These are phyloP conservation scores for Carollia perspicillata DNA, from an alignment of 2,113 vertebrate species.

Conservation along the genomic window DNA sequence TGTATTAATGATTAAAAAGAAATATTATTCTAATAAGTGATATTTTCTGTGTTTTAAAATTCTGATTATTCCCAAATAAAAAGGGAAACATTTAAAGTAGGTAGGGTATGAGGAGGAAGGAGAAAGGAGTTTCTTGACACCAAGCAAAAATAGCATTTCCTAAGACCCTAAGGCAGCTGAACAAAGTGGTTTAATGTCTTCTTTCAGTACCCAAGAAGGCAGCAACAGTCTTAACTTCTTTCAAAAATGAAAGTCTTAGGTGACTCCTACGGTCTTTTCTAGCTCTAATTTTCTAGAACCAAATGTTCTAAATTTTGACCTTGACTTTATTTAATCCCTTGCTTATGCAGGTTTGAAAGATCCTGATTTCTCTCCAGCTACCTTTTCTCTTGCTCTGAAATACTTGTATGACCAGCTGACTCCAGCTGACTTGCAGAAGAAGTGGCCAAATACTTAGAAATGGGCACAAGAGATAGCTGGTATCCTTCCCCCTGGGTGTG, in stretches of 20 bases:
- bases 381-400: constrained; percentile 11
- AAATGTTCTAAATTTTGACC: neutral
- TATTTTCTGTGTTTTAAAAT: neutral
- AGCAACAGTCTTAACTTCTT: neutral
- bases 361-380: neutral
- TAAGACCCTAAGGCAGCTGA: neutral
- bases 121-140: neutral
- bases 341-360: neutral
- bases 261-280: neutral
- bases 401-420: neutral
- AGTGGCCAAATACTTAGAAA: neutral
- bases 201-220: neutral
- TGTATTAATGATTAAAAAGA: neutral
- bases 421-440: neutral
- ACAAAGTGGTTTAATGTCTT: neutral
- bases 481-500: neutral
- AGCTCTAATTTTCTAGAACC: neutral
- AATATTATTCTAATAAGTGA: neutral
- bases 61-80: neutral
- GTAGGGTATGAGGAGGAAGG: neutral
- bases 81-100: neutral
- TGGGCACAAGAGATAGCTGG: neutral
- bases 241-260: neutral
- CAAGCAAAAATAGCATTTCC: neutral
- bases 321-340: constrained; percentile 19